Base-by-base conservation (phyloP, 2,888 invertebrate genomes). In the Lagria hirta region DNA sequence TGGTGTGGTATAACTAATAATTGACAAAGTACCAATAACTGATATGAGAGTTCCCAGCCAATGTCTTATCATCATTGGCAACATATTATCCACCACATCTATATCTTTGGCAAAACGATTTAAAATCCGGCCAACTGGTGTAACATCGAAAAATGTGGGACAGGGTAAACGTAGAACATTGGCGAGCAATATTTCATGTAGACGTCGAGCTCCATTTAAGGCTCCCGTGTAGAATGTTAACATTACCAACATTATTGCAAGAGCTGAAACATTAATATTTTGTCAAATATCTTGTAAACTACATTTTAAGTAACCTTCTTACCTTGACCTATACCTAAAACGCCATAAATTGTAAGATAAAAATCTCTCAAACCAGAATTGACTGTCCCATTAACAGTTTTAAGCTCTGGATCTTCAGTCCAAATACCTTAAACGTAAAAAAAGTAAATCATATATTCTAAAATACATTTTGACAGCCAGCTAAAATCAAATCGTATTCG, bases 341-440 rank as follows among this genome's bases (percentile, higher is more conserved):
- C 88, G 49, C 89, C 93, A 69, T 93, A 94, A n/a, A 92, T 88
- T 34, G 90, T 88, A 45, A 94, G 78, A 67, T 91, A 92, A 73
- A 88, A 77, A 64, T 92, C 85, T 48, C 88, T 75, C 53, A 75
- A 75, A 1, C 68, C 62, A 1, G 74, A 78, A 62, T 86, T 74
- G 7, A 77, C 73, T 1, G 75, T 79, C 13, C 78, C 78, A 51
- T 80, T 77, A 51, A 81, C 77, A 2, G 69, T 67, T 15, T 72
- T 46, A 58, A 76, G 73, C 1, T 66, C 46, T n/a, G 73, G 62
- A 60, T 89, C 88, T 53, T 81, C 82, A 7, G 91, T 52, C 55
- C 55, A 84, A 6, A 43, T 26, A 34, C 47, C 47, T 47, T n/a
- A 4, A 23, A 23, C 22, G 12, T 10, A 24, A n/a, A n/a, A n/a